Percentiles rank a stretch among this genome's conserved stretches.
These are phyloP conservation scores for Sycophila texana DNA, from an alignment of 2,888 invertebrate species.

Conservation along the genomic window DNA sequence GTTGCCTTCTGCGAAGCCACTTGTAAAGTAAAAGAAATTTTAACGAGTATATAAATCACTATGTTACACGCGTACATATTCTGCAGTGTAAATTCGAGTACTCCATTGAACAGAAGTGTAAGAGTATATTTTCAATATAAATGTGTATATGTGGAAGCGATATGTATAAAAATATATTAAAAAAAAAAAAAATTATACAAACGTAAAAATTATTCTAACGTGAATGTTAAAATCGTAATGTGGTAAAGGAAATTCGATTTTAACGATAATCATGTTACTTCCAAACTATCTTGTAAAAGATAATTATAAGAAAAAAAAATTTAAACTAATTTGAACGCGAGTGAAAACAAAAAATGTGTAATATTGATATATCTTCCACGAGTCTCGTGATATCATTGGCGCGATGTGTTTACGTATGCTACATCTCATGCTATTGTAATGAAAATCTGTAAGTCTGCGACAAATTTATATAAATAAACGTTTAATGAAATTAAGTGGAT, in stretches of 20 bases:
- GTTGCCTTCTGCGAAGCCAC: constrained; percentile 42
- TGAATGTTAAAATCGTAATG: constrained; percentile 19
- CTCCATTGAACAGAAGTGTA: constrained; percentile 43
- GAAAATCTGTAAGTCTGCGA: constrained; percentile 52
- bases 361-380: constrained; percentile 32
- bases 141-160: constrained; percentile 51
- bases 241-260: constrained; percentile 6
- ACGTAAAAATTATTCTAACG: constrained; percentile 10
- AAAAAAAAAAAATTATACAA: neutral
- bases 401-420: constrained; percentile 30
- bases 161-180: constrained; percentile 19
- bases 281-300: constrained; percentile 14
- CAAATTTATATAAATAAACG: constrained; percentile 55
- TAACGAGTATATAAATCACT: constrained; percentile 6
- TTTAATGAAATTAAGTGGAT: constrained; percentile 28
- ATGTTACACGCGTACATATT: constrained; percentile 11
- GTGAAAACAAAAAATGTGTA: constrained; percentile 33
- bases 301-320: constrained; percentile 4
- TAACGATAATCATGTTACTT: constrained; percentile 13
- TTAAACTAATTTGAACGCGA: constrained; percentile 15
- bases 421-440: constrained; percentile 39
- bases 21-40: constrained; percentile 29
- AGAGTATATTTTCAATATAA: constrained; percentile 65
- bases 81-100: constrained; percentile 30
- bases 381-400: constrained; percentile 28